Conservation (phyloP, 2,888 invertebrate species). For the Listrodromus nycthemerus region DNA sequence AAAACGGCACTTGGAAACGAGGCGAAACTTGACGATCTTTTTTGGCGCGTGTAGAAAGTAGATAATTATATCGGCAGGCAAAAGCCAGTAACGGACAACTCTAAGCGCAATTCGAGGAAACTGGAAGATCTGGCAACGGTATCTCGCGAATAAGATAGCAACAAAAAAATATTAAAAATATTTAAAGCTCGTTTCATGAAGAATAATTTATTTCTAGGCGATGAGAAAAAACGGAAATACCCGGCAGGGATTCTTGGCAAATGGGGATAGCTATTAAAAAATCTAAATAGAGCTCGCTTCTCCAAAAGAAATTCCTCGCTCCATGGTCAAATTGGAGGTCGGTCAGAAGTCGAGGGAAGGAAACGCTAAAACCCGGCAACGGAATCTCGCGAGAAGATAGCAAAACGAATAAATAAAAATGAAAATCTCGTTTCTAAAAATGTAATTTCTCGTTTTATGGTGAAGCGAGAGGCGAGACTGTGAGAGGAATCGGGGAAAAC, state of each 20-base stretch:
- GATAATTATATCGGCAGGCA: slow-evolving; percentile 33
- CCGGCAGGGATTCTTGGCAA: too few species aligned
- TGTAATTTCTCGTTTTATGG: too few species aligned
- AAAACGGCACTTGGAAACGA: slow-evolving; percentile 7
- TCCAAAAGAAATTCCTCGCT: not conserved
- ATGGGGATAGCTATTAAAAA: not conserved
- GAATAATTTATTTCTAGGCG: not conserved
- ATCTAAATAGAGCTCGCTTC: not conserved
- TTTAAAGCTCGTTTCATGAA: slow-evolving; percentile 15
- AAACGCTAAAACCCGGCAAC: not conserved
- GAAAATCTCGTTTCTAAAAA: not conserved
- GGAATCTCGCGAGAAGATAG: not conserved
- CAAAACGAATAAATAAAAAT: too few species aligned
- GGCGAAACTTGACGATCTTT: slow-evolving; percentile 39
- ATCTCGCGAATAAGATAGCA: not conserved
- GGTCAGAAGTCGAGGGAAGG: not conserved
- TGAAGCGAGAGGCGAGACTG: not conserved
- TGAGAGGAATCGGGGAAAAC: slow-evolving; percentile 24
- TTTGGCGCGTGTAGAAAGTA: slow-evolving; percentile 58
- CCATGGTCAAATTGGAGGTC: not conserved
- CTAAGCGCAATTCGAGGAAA: slow-evolving; percentile 6
- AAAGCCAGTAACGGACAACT: not conserved
- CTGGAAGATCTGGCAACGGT: slow-evolving; percentile 9
- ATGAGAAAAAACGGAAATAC: slow-evolving; percentile 4
- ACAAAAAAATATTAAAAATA: not conserved